These are phyloP conservation scores for Peromyscus leucopus DNA, from an alignment of 2,113 vertebrate species.

Conservation along the genomic window DNA sequence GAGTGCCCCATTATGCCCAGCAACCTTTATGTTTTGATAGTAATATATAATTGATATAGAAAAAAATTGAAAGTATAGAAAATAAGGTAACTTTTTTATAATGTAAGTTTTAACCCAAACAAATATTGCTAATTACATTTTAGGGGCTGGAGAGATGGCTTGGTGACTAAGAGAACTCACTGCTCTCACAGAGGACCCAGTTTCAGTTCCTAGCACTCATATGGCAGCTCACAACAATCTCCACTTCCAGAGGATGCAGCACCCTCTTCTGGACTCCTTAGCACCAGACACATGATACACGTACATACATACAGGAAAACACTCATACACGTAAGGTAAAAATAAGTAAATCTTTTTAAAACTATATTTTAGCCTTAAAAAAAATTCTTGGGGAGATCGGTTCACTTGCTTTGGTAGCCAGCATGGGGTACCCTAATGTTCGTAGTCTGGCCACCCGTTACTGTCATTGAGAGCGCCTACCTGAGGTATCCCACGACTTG, in stretches of 20 bases:
- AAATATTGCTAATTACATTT: background rate
- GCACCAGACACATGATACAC: background rate
- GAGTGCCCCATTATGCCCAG: background rate
- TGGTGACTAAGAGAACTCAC: background rate
- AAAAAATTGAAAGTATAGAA: conserved; percentile 17
- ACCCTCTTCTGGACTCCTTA: background rate
- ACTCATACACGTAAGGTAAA: background rate
- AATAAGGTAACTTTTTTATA: background rate
- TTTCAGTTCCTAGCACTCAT: background rate
- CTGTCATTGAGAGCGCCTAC: background rate
- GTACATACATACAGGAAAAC: background rate
- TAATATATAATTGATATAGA: background rate
- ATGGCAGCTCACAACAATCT: background rate
- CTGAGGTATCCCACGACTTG: background rate
- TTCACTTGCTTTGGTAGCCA: background rate
- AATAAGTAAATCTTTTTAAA: background rate
- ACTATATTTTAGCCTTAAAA: background rate
- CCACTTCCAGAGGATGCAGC: background rate
- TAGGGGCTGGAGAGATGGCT: background rate
- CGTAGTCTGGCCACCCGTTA: background rate
- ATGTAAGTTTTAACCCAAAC: background rate
- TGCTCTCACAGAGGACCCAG: background rate
- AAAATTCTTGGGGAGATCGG: background rate
- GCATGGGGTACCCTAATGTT: background rate
- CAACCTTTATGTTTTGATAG: background rate